Evolutionary conservation across 2,113 vertebrate genomes (phyloP).

Genomic region (Catharus minimus): DNA sequence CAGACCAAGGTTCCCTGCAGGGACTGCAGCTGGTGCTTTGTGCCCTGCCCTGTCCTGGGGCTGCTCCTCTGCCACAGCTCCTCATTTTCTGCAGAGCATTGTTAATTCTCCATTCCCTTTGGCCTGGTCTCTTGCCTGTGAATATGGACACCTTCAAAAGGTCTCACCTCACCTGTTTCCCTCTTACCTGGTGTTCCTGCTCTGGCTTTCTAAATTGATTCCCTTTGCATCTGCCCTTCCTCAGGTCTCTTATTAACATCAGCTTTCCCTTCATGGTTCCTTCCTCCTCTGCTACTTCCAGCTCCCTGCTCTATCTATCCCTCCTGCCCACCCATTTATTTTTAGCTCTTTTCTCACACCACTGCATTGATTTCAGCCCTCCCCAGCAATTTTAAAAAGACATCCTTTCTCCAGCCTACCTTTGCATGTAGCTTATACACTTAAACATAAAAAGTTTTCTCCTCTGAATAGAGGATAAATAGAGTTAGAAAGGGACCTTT

Average conservation of each 20-base stretch:
- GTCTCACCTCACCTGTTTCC: neutral
- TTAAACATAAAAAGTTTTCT: neutral
- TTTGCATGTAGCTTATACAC: neutral
- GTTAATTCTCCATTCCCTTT: neutral
- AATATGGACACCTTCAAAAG: neutral
- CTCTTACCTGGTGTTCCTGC: neutral
- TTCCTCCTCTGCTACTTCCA: neutral
- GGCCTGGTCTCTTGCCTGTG: neutral
- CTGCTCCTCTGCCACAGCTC: neutral
- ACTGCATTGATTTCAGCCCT: neutral
- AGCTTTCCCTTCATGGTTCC: neutral
- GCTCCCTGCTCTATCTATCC: neutral
- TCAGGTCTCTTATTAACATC: neutral
- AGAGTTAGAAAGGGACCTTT: neutral
- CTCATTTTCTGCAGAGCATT: neutral
- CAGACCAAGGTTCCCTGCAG: neutral
- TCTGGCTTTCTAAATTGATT: neutral
- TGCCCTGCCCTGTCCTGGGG: neutral
- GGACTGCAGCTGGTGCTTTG: accelerated
- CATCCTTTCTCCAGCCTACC: neutral
- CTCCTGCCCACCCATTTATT: neutral
- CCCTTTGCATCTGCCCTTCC: neutral
- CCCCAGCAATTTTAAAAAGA: neutral
- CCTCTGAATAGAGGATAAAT: neutral
- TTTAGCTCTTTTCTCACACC: slow-evolving; percentile 3